These are phyloP conservation scores for Drosophila arawakana DNA, from an alignment of 1,140 invertebrate genomes.

Conservation along the genomic window DNA sequence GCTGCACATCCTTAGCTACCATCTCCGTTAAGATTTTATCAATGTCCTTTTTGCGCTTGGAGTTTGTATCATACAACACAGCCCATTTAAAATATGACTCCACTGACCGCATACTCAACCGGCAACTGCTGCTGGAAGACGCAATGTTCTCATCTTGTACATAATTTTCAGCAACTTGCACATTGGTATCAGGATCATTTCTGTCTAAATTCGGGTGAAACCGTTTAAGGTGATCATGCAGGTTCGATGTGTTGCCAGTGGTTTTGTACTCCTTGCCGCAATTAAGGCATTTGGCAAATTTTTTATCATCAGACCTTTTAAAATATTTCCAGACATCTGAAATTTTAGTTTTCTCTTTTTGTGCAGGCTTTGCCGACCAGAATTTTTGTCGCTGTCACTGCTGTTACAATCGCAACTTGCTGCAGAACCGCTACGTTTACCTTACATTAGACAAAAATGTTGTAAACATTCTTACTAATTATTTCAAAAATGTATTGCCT, in stretches of 20 bases:
- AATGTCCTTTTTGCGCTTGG: slow-evolving; percentile 24
- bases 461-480: neutral
- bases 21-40: slow-evolving; percentile 14
- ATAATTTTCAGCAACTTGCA: neutral
- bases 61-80: slow-evolving; percentile 35
- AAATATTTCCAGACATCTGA: slow-evolving; percentile 29
- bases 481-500: neutral
- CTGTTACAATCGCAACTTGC: slow-evolving; percentile 11
- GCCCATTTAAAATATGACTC: slow-evolving; percentile 32
- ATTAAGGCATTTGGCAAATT: no score
- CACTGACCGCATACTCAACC: slow-evolving; percentile 35
- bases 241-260: slow-evolving; percentile 35
- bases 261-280: slow-evolving; percentile 35
- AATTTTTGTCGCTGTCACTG: slow-evolving; percentile 20
- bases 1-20: slow-evolving; percentile 10
- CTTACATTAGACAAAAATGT: neutral
- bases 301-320: slow-evolving; percentile 26
- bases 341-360: slow-evolving; percentile 7
- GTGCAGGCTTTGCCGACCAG: neutral
- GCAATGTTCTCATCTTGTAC: neutral
- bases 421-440: neutral
- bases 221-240: slow-evolving; percentile 23
- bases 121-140: slow-evolving; percentile 29
- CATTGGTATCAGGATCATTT: neutral
- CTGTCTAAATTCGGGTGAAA: slow-evolving; percentile 4